Evolutionary conservation across 2,888 invertebrate genomes (phyloP), one percentile per base, ranked within the genome.

Genomic region (Andrena haemorrhoa): DNA sequence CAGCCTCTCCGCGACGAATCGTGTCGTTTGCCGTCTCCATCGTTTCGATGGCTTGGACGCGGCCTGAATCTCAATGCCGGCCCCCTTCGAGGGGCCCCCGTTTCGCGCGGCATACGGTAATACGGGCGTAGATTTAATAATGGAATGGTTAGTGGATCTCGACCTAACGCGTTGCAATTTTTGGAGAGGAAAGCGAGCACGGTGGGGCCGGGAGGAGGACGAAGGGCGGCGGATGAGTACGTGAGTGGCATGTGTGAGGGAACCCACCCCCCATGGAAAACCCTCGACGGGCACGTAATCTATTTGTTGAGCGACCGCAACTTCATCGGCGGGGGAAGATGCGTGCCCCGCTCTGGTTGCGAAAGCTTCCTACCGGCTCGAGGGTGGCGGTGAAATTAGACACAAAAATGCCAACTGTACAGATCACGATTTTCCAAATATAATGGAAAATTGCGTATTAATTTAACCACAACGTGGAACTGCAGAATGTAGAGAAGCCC

Each of bases 281-380:
- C 89, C 90, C 90, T 86, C 89, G 86, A 75, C 86, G 82, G 90
- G 92, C 93, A 92, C 94, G 94, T 94, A 94, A 94, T 94, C 94
- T 94, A 94, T 94, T 94, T 94, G 93, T 93, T 91, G 92, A 88
- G 88, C 91, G 91, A 93, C 93, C 93, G 90, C 92, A 90, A 89
- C 70, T 75, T 80, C 80, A 80, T 80, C 68, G 51, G 72, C 61
- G 66, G 53, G 80, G 61, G 33, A 80, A 64, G 79, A 79, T 26
- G 78, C 72, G 80, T 53, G 47, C 2, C 49, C 33, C 26, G 41
- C 41, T 41, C 41, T 41, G 26, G 53, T 26, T 12, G 10, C 8
- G 53, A 23, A 56, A 26, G 56, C 23, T 56, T 20, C 23, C 53
- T 23, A 7, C 20, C 2, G 23, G 53, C 23, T 10, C 3, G 23